Base-by-base conservation (phyloP, 2,113 vertebrate genomes). In the Puffinus mauretanicus region DNA sequence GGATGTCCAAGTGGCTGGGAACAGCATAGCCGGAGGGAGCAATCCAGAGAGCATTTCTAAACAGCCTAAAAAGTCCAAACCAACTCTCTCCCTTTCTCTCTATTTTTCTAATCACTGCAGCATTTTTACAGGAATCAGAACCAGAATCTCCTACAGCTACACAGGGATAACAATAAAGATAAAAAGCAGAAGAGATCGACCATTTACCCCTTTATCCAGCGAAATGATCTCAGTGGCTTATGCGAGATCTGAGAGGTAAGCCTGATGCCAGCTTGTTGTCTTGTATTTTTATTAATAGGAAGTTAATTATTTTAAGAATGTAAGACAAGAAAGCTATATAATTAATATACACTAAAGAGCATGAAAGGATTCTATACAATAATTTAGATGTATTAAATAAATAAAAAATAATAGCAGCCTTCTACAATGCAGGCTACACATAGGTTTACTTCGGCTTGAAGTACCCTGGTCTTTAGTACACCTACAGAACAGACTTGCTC, bases 361-460 rank as follows among this genome's bases (percentile, higher is more conserved):
- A 11, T 14, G 30, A 91, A 86, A 92, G 44, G 62, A 62, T 79
- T 77, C 96, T 96, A 97, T 97, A 89, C 97, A 98, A 98, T 99
- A 98, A 99, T 98, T 98, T 98, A 98, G 97, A 91, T 97, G 98
- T 98, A 98, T 98, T 98, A 97, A 98, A 99, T 98, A 99, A 99
- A 99, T 99, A 98, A 87, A 92, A 93, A 98, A 95, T 94, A 98
- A 98, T 98, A 99, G 98, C 97, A 98, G 99, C 99, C 99, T 99
- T 99, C 98, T 98, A 99, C 96, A 99, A 99, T 99, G 97, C 98
- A 99, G 99, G 99, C 99, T 99, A 99, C 98, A 91, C 71, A 87
- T 94, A 98, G 96, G 97, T 97, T 96, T 85, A 98, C 98, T 99
- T 98, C 98, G 96, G 97, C 97, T 97, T 98, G 98, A 99, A 99